A percentile compares a stretch with the other conserved stretches of the same genome.
Evolutionary conservation across 2,113 vertebrate genomes (phyloP).

Genomic region (Anoplopoma fimbria): DNA sequence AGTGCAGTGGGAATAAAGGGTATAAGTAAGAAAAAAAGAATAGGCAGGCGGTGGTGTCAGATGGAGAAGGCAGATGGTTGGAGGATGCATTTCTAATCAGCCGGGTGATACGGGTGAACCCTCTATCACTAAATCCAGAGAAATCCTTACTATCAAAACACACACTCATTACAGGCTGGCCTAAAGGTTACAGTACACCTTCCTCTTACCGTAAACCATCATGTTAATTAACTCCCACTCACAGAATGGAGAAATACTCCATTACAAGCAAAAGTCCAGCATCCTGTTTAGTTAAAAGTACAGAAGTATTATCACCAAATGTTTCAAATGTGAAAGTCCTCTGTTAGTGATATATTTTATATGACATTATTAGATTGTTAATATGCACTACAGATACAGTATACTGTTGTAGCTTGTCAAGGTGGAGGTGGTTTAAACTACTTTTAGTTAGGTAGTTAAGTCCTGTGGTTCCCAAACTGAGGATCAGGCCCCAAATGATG

Average conservation of each 20-base stretch:
- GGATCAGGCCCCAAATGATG: background rate
- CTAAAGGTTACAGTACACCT: conserved; percentile 20
- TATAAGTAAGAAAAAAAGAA: conserved; percentile 26
- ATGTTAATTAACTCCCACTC: background rate
- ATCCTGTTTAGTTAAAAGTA: background rate
- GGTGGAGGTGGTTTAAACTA: background rate
- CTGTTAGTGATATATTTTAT: background rate
- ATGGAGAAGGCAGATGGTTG: conserved; percentile 77
- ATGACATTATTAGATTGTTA: background rate
- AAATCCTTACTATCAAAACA: conserved; percentile 59
- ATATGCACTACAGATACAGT: background rate
- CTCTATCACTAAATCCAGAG: conserved; percentile 63
- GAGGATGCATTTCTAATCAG: conserved; percentile 67
- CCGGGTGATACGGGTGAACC: conserved; percentile 56
- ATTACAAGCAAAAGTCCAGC: background rate
- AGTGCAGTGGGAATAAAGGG: conserved; percentile 19
- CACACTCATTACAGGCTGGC: conserved; percentile 9
- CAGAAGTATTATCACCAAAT: background rate
- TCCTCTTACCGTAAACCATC: background rate
- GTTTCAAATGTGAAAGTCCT: background rate
- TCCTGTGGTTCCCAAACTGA: background rate
- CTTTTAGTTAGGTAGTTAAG: background rate
- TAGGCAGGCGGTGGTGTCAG: conserved; percentile 65
- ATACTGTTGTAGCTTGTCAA: no score
- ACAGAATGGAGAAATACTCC: background rate